A percentile compares a stretch with the other conserved stretches of the same genome.
Evolutionary conservation across 1,140 invertebrate species (phyloP).

Genomic region (Diabrotica virgifera): DNA sequence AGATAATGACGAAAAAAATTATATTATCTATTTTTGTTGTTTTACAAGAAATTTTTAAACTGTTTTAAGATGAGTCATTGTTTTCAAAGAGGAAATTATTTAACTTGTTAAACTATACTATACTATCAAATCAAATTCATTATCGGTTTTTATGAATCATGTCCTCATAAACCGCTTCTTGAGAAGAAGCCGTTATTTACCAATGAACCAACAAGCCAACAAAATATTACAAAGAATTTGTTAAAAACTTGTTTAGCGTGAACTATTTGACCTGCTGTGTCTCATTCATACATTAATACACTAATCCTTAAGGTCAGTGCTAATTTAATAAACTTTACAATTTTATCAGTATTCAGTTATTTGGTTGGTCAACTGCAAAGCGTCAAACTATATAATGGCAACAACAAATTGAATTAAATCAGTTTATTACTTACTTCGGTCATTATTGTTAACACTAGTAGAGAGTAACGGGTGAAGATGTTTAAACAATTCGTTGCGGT

Average conservation of each 20-base stretch:
- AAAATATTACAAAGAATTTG: neutral
- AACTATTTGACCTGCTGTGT: neutral
- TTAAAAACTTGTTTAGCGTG: neutral
- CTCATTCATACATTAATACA: neutral
- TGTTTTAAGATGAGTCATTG: too few relatives aligned
- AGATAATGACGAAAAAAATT: too few relatives aligned
- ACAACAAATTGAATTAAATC: neutral
- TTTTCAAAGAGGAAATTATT: too few relatives aligned
- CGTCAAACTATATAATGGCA: constrained; percentile 10
- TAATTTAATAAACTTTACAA: neutral
- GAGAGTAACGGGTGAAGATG: constrained; percentile 9
- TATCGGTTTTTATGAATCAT: too few relatives aligned
- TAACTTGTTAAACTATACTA: too few relatives aligned
- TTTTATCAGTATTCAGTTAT: too few relatives aligned
- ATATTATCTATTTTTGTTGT: too few relatives aligned
- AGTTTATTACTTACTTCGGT: neutral
- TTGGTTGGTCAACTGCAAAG: constrained; percentile 2
- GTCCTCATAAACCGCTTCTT: too few relatives aligned
- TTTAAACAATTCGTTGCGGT: constrained; percentile 1
- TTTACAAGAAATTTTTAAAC: too few relatives aligned
- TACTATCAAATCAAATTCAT: too few relatives aligned
- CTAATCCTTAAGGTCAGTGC: neutral
- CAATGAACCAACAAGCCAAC: neutral
- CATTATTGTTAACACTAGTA: neutral
- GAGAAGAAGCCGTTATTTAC: too few relatives aligned